A percentile compares a stretch with the other conserved stretches of the same genome.
Evolutionary conservation across 2,797 vertebrate species (phyloP).

Genomic region (Uromys caudimaculatus): DNA sequence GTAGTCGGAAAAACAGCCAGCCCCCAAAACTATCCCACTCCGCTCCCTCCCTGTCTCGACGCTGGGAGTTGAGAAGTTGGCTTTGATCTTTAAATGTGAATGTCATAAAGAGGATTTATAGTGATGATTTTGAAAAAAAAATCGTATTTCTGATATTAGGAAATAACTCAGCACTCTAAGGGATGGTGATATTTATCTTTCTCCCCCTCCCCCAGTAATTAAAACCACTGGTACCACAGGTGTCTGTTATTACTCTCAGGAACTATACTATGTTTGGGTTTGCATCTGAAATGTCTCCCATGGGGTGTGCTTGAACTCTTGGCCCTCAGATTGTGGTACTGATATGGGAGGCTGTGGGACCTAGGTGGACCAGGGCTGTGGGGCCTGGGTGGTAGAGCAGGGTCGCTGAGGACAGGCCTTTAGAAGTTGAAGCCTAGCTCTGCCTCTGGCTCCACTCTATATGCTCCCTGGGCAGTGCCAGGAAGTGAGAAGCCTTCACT

Average conservation of each 20-base stretch:
- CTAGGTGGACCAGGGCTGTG: not conserved
- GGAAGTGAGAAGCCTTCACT: not conserved
- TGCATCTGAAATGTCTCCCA: not conserved
- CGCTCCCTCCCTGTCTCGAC: rapidly evolving
- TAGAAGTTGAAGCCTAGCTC: not conserved
- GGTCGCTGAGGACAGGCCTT: not conserved
- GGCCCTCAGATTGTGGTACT: not conserved
- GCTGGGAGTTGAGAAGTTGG: not conserved
- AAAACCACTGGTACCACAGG: not conserved
- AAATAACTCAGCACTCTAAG: not conserved
- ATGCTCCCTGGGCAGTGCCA: not conserved
- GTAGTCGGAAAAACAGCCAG: rapidly evolving
- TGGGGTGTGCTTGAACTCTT: not conserved
- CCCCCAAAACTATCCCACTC: no score
- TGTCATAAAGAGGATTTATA: not conserved
- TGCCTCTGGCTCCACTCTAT: not conserved
- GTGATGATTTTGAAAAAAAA: not conserved
- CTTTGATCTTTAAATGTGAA: not conserved
- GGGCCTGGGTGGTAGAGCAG: not conserved
- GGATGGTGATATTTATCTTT: not conserved
- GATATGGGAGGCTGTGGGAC: not conserved
- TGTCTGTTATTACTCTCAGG: not conserved
- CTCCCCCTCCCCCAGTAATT: not conserved
- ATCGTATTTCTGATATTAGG: not conserved
- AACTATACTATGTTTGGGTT: not conserved